Evolutionary conservation across 1,140 invertebrate species (phyloP).

Genomic region (Platyscapa corneri): DNA sequence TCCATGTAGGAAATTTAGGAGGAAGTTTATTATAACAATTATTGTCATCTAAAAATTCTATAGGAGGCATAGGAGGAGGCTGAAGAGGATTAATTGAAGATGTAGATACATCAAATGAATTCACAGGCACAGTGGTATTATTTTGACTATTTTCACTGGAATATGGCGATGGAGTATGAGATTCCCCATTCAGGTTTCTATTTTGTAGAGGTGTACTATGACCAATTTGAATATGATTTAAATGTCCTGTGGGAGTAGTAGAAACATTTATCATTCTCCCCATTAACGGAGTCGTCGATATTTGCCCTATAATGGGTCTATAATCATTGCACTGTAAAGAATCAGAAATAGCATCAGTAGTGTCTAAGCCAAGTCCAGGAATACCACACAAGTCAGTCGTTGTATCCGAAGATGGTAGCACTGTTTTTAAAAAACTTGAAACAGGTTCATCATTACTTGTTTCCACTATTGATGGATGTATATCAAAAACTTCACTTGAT

Average conservation of each 20-base stretch:
- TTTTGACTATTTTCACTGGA: slow-evolving; percentile 71
- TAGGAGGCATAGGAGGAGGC: slow-evolving; percentile 78
- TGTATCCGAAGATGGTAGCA: slow-evolving; percentile 63
- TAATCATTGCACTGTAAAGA: slow-evolving; percentile 65
- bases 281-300: slow-evolving; percentile 61
- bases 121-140: slow-evolving; percentile 58
- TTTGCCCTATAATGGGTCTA: slow-evolving; percentile 58
- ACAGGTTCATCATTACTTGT: slow-evolving; percentile 67
- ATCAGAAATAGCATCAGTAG: slow-evolving; percentile 58
- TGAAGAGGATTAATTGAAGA: slow-evolving; percentile 70
- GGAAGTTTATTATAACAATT: slow-evolving; percentile 74
- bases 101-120: slow-evolving; percentile 56
- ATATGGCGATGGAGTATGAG: slow-evolving; percentile 66
- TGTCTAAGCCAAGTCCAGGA: slow-evolving; percentile 69
- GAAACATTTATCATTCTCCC: slow-evolving; percentile 58
- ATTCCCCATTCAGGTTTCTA: slow-evolving; percentile 62
- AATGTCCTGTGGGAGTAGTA: slow-evolving; percentile 48
- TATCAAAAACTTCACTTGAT: slow-evolving; percentile 76
- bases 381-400: slow-evolving; percentile 62
- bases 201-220: slow-evolving; percentile 67
- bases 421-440: slow-evolving; percentile 71
- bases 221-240: slow-evolving; percentile 63
- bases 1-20: slow-evolving; percentile 75
- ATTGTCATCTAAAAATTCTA: slow-evolving; percentile 73
- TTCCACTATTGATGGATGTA: slow-evolving; percentile 58